Base-by-base conservation (phyloP, 2,797 vertebrate species). In the Rallus crepitans region DNA sequence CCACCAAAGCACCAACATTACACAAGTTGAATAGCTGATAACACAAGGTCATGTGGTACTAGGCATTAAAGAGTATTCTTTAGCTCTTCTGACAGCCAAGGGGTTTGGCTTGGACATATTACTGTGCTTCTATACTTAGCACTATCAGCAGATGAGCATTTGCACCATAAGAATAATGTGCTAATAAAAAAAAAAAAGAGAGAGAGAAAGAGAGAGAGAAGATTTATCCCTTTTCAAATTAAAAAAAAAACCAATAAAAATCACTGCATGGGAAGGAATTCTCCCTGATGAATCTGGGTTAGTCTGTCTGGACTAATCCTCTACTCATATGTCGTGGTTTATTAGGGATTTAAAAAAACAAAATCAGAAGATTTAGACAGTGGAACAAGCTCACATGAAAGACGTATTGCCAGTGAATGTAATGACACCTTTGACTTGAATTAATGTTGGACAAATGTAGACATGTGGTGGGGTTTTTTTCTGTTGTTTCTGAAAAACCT, bases 281-380 rank as follows among this genome's bases (percentile, higher is more conserved):
- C 45, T 90, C 40, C 57, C 82, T 89, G 40, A 40, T 27, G 60
- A 88, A 75, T 79, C n/a, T 75, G 63, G 79, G 90, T 94, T 93
- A 88, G 75, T 72, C 90, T 76, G 75, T 88, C 84, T 87, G 80
- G 71, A 48, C 76, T 96, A 95, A 97, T 95, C 88, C 82, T 75
- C 59, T 77, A n/a, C 80, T 94, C 76, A 31, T 81, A 72, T 64
- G 48, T 20, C 42, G 91, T 78, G 28, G 63, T 48, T 94, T 91
- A 94, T 82, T 93, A 89, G 35, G 81, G 91, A 94, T 96, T 93
- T 78, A 23, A 80, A 76, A 76, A 91, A 59, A 70, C 21, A 47
- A 45, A 21, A 69, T 64, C 85, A 76, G 53, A 83, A 87, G 68
- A 57, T 76, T 94, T 87, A 94, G 71, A 61, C 82, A 69, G 88